phyloP scores from a whole-genome alignment of 2,113 vertebrate genomes.

The Pontoporia blainvillei region DNA sequence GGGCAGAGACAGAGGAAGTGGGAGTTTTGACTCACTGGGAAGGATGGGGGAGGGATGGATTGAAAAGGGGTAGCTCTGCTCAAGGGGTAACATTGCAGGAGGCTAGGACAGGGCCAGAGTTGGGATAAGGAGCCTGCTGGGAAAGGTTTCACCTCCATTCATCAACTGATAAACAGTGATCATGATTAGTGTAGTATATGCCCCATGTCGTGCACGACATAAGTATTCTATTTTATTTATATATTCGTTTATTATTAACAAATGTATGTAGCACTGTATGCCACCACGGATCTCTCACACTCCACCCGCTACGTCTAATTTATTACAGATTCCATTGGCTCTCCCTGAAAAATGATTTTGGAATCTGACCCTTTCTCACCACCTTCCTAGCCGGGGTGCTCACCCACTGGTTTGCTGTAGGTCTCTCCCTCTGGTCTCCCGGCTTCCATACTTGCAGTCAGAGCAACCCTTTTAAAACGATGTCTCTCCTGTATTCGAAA shows the following conservation, averaged over 20 bases:
- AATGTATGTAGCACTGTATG: neutral
- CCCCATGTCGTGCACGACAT: neutral
- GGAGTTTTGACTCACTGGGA: slow-evolving; percentile 36
- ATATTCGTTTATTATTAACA: neutral
- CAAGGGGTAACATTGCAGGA: neutral
- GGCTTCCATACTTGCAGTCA: neutral
- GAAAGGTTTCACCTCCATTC: neutral
- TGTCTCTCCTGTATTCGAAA: neutral
- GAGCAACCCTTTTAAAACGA: neutral
- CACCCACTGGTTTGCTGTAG: neutral
- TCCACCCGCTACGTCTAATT: neutral
- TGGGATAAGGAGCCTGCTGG: neutral
- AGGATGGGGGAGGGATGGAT: neutral
- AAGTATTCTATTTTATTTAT: neutral
- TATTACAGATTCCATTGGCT: neutral
- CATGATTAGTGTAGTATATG: neutral
- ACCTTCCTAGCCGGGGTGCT: neutral
- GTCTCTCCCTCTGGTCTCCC: accelerated
- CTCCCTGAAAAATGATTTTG: neutral
- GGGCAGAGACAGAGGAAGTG: neutral
- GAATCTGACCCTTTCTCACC: neutral
- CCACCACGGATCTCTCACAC: neutral
- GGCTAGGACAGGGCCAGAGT: neutral
- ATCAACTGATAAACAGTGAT: neutral
- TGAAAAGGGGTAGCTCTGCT: neutral